Evolutionary conservation across 2,113 vertebrate genomes (phyloP).

Genomic region (Propithecus coquereli): DNA sequence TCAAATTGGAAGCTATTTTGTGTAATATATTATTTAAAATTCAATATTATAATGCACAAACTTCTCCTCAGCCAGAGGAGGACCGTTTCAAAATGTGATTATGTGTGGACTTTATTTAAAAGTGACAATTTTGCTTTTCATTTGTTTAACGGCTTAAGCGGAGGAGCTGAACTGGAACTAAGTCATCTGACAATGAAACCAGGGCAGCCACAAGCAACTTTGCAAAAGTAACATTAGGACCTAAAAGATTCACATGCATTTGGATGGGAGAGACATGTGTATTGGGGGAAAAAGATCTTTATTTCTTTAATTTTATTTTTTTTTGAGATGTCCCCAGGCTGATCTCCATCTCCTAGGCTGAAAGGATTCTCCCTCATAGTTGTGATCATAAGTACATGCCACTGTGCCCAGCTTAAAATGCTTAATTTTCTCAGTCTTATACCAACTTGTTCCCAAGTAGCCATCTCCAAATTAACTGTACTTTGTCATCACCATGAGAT

Average conservation of each 20-base stretch:
- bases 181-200: slow-evolving; percentile 80
- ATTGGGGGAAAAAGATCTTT: background rate
- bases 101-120: slow-evolving; percentile 83
- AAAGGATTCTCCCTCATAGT: background rate
- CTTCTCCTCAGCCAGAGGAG: slow-evolving; percentile 78
- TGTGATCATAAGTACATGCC: background rate
- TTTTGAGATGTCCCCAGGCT: background rate
- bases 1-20: slow-evolving; percentile 87
- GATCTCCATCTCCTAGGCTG: background rate
- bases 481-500: background rate
- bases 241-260: slow-evolving; percentile 37
- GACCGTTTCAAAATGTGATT: slow-evolving; percentile 83
- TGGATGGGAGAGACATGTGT: background rate
- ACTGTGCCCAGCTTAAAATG: background rate
- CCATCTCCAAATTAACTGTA: background rate
- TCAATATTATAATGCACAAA: slow-evolving; percentile 87
- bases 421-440: background rate
- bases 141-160: slow-evolving; percentile 84
- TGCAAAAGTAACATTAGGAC: slow-evolving; percentile 66
- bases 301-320: background rate
- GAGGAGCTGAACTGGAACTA: slow-evolving; percentile 82
- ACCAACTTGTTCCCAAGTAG: background rate
- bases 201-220: slow-evolving; percentile 71
- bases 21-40: slow-evolving; percentile 90
- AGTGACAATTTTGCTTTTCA: slow-evolving; percentile 88